Evolutionary conservation across 2,797 vertebrate species (phyloP).

Genomic region (Lithobates sylvaticus): DNA sequence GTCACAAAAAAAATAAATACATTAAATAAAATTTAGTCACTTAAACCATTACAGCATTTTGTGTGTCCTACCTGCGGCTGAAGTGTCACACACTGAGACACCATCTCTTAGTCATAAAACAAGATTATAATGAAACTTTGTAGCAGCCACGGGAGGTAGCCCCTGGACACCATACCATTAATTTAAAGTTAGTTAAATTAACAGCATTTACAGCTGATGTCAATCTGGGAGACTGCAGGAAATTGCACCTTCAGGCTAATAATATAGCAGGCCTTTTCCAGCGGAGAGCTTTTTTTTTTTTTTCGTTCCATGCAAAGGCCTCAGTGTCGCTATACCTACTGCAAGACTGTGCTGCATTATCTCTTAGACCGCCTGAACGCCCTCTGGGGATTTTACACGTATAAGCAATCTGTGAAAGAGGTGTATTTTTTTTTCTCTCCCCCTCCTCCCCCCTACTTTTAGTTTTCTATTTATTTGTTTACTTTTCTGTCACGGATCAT

Average conservation of each 20-base stretch:
- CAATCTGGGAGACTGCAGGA: conserved; percentile 85
- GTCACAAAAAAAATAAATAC: neutral
- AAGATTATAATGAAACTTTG: conserved; percentile 85
- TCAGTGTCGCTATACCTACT: conserved; percentile 75
- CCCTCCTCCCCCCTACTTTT: conserved; percentile 49
- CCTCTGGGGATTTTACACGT: conserved; percentile 78
- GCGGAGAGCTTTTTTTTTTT: conserved; percentile 66
- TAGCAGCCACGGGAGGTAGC: conserved; percentile 65
- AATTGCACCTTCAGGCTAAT: conserved; percentile 87
- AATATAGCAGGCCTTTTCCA: conserved; percentile 84
- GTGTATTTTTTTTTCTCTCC: conserved; percentile 62
- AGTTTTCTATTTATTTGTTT: conserved; percentile 91
- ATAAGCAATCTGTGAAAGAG: conserved; percentile 82
- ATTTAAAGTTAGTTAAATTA: conserved; percentile 92
- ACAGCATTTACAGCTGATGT: conserved; percentile 86
- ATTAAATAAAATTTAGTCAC: conserved; percentile 16
- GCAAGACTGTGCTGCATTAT: conserved; percentile 83
- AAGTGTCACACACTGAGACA: conserved; percentile 80
- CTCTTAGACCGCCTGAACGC: conserved; percentile 83
- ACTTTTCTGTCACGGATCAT: conserved; percentile 90
- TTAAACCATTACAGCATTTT: conserved; percentile 79
- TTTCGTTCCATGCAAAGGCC: conserved; percentile 69
- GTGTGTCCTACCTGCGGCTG: conserved; percentile 76
- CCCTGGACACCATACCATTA: conserved; percentile 82
- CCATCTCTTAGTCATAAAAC: conserved; percentile 70